Base-by-base conservation (phyloP, 2,888 invertebrate genomes). In the Cosmorhoe ocellata region DNA sequence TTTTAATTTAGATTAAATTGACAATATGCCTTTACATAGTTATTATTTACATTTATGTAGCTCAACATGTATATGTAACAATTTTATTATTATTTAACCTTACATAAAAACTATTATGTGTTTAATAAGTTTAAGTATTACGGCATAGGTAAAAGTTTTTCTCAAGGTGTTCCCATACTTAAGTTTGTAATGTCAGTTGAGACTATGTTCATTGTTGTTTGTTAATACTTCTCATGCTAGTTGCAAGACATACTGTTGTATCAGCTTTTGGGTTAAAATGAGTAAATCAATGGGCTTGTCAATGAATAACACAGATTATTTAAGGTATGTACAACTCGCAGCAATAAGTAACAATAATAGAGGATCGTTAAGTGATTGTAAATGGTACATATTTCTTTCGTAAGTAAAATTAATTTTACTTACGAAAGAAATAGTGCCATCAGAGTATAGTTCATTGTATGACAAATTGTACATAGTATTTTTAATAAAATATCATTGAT, bases 371-470 rank as follows among this genome's bases (percentile, higher is more conserved):
- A 22, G 40, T 37, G 9, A 32, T 28, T 39, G 43, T 39, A 42
- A 50, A 73, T 75, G 84, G 81, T 82, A 83, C 82, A 79, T 83
- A 81, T 81, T 81, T 82, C 77, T 77, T 72, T 71, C 71, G 75
- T 74, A 73, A 72, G 74, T 51, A 49, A 67, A 71, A 76, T 76
- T 59, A 59, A 27, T 18, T 18, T 4, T 18, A 70, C 79, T 76
- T 84, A 83, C 74, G 77, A 74, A 79, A 80, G 81, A 78, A 83
- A 84, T 82, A 74, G 85, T 88, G 88, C 87, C 88, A 89, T 88
- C 71, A 59, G 58, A 76, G 78, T 66, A 48, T 14, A 58, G 69
- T 76, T 71, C 64, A 66, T 71, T 68, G 53, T 78, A 75, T 77
- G 71, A 79, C 69, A 79, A 80, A 77, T 67, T 89, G 86, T 88